Evolutionary conservation across 1,140 invertebrate species (phyloP).

Genomic region (Trichomalopsis sarcophagae): DNA sequence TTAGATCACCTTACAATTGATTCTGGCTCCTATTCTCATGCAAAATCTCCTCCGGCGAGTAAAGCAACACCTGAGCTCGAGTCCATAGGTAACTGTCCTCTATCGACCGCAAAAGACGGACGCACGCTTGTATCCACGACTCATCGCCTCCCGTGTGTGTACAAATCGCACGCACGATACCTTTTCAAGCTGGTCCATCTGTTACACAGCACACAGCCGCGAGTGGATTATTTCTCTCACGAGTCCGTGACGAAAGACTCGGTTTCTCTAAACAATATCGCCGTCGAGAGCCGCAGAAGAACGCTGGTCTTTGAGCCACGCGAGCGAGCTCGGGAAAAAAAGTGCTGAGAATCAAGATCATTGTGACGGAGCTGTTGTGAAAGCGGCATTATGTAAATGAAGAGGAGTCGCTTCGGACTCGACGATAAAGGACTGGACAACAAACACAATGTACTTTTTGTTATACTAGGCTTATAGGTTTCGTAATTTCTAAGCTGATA

Average conservation of each 20-base stretch:
- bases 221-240: background rate
- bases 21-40: background rate
- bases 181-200: background rate
- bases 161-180: constrained; percentile 5
- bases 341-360: background rate
- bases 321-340: background rate
- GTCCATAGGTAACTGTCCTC: background rate
- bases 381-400: background rate
- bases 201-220: background rate
- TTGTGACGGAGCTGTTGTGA: background rate
- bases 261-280: constrained; percentile 28
- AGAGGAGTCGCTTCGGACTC: background rate
- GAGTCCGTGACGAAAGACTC: constrained; percentile 15
- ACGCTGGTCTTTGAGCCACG: background rate
- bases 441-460: no score
- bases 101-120: constrained; percentile 4
- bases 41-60: background rate
- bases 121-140: background rate
- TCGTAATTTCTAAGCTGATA: no score
- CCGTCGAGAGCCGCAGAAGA: background rate
- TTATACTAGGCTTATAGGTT: no score
- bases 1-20: background rate
- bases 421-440: no score
- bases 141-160: constrained; percentile 1
- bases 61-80: background rate